Percentiles rank a stretch among this genome's conserved stretches.
phyloP scores from a whole-genome alignment of 2,113 vertebrate genomes.

The Melanocharis versteri region DNA sequence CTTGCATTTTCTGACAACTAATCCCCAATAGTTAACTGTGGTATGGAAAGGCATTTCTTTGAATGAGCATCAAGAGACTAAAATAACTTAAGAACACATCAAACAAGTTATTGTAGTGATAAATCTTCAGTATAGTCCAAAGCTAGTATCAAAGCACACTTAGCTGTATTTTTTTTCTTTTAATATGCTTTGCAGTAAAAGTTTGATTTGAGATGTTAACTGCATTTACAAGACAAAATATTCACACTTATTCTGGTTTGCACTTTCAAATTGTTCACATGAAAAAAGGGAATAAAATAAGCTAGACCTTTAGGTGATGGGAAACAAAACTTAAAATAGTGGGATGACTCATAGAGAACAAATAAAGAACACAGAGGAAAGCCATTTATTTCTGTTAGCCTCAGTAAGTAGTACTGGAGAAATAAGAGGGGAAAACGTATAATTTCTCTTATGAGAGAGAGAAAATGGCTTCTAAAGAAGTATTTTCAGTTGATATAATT shows the following conservation, averaged over 20 bases:
- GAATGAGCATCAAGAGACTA: background rate
- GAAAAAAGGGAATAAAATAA: background rate
- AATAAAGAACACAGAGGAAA: background rate
- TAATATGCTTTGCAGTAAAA: background rate
- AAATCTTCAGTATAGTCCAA: background rate
- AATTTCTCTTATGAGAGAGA: background rate
- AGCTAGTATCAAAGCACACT: background rate
- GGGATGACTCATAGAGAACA: constrained; percentile 8
- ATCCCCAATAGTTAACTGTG: background rate
- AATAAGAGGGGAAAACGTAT: background rate
- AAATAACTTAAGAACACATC: background rate
- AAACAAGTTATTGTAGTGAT: background rate
- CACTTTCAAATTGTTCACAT: background rate
- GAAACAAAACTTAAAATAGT: constrained; percentile 28
- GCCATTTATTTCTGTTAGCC: background rate
- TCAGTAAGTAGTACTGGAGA: background rate
- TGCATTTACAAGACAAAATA: background rate
- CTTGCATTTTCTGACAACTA: background rate
- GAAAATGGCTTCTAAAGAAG: background rate
- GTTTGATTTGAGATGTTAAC: background rate
- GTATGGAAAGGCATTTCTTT: background rate
- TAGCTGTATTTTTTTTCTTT: background rate
- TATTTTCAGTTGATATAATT: background rate
- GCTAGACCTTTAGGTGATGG: background rate
- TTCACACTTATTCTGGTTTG: background rate